Percentiles rank a stretch among this genome's conserved stretches.
phyloP scores from a whole-genome alignment of 2,113 vertebrate species.

The Ictalurus furcatus region DNA sequence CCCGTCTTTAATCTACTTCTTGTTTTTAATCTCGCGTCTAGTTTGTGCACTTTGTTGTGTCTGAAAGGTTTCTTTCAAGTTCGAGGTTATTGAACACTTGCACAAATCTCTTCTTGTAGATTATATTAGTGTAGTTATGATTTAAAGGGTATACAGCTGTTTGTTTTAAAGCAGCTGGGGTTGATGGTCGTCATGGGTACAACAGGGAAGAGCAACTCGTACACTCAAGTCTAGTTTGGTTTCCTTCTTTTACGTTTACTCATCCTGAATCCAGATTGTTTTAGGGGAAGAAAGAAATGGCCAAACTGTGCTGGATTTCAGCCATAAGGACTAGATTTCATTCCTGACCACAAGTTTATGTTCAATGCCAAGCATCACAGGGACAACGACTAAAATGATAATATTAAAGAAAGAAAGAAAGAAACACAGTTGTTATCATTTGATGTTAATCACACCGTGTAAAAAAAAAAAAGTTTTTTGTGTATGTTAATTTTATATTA shows the following conservation, averaged over 20 bases:
- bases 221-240: too few species aligned
- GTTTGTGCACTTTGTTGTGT: not conserved
- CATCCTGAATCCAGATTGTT: not conserved
- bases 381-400: not conserved
- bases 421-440: not conserved
- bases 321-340: not conserved
- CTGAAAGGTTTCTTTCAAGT: not conserved
- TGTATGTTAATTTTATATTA: too few species aligned
- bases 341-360: not conserved
- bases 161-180: not conserved
- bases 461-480: not conserved
- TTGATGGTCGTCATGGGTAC: not conserved
- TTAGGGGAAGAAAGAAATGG: not conserved
- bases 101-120: not conserved
- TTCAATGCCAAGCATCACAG: not conserved
- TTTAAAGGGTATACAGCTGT: not conserved
- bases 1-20: too few species aligned
- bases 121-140: too few species aligned
- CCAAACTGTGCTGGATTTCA: not conserved
- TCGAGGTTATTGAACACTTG: not conserved
- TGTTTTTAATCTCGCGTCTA: not conserved
- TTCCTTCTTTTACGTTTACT: not conserved
- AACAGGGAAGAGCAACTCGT: not conserved
- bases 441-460: not conserved
- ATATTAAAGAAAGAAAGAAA: not conserved